Conservation (phyloP, 2,888 invertebrate species). For the Syrphus vitripennis region DNA sequence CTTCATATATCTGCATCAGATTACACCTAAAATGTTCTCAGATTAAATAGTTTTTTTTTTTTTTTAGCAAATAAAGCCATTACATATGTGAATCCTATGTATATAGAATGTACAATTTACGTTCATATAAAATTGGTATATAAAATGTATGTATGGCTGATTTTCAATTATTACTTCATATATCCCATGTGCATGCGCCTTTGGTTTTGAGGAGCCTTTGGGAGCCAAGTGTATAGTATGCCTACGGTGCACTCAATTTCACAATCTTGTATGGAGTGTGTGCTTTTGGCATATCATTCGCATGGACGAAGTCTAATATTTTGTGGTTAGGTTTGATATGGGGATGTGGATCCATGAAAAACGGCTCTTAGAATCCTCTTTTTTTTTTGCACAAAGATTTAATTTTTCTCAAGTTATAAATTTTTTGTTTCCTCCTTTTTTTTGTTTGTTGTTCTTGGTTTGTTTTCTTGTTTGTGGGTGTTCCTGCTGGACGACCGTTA, state of each 20-base stretch:
- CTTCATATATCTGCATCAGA: constrained; percentile 36
- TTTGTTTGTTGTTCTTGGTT: no score
- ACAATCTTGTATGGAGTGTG: constrained; percentile 39
- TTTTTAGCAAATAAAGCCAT: neutral
- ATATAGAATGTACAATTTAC: neutral
- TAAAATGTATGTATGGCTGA: neutral
- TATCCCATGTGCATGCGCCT: constrained; percentile 9
- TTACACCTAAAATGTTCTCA: constrained; percentile 45
- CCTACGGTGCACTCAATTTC: constrained; percentile 55
- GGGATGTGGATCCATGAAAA: neutral
- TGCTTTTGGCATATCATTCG: constrained; percentile 38
- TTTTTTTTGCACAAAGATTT: neutral
- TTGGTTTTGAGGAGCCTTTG: neutral
- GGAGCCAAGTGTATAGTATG: constrained; percentile 17
- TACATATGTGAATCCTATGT: neutral
- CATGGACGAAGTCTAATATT: constrained; percentile 7
- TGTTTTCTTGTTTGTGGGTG: neutral
- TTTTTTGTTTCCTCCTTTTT: constrained; percentile 1
- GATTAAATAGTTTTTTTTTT: constrained; percentile 37
- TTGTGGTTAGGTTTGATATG: constrained; percentile 3
- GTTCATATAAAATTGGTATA: neutral
- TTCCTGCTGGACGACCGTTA: neutral
- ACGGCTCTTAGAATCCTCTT: constrained; percentile 9
- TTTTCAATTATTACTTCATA: constrained; percentile 41
- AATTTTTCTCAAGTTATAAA: neutral